Evolutionary conservation across 2,888 invertebrate genomes (phyloP), one percentile per base, ranked within the genome.

Genomic region (Herminia tarsipennalis): DNA sequence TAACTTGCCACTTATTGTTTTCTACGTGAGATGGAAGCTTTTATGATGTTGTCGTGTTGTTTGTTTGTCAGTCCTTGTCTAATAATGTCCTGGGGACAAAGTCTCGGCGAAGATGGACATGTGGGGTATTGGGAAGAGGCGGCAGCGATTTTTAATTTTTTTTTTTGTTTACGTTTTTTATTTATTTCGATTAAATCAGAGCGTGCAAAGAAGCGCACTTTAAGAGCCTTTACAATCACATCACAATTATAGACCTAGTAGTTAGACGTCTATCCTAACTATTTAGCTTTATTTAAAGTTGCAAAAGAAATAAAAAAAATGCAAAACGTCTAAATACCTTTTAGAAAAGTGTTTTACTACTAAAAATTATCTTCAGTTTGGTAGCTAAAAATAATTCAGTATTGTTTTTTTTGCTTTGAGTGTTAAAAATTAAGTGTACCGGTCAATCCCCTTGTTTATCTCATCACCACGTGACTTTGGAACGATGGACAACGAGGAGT

Each of bases 21-120:
- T 54, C 53, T 32, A 47, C 24, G 37, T 47, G 42, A 30, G 25
- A 16, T 40, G 13, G 43, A 30, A 55, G 45, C 53, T 54, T 38
- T 40, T 21, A 16, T 53, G 14, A 38, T 33, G 36, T 14, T 37
- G 45, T 53, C 53, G 50, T 60, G 32, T 32, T 54, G 41, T 62
- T 48, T 52, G 32, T 52, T 14, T 43, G 5, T 29, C 38, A 29
- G 42, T 62, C 56, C 48, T 56, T 36, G 27, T 59, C 45, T 50
- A 48, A 37, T 43, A 41, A 51, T 47, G 42, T 55, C 63, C 61
- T 62, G 61, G 65, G 74, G 57, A 46, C 71, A 67, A 72, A 72
- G 73, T 72, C 70, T 64, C 24, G 13, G 34, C 36, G 20, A 9
- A 56, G 37, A 40, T 57, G 41, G 25, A 20, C 5, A 29, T 6